Percentiles rank a stretch among this genome's conserved stretches.
Evolutionary conservation across 2,113 vertebrate genomes (phyloP).

Genomic region (Pituophis catenifer): DNA sequence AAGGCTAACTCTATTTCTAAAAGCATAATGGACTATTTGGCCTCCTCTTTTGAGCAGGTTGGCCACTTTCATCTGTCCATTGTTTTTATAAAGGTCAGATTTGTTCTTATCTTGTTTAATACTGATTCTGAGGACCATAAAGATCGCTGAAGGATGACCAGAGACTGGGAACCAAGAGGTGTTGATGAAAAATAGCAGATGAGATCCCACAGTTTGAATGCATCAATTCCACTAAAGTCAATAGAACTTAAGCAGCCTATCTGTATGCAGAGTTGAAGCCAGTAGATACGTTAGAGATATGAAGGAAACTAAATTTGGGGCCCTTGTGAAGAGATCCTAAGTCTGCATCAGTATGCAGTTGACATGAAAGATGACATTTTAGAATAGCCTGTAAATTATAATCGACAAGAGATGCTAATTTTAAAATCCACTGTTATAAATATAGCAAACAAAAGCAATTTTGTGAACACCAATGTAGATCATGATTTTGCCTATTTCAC

Average conservation of each 20-base stretch:
- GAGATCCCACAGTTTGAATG: background rate
- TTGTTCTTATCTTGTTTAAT: background rate
- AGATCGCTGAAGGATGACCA: conserved; percentile 6
- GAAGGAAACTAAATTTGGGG: background rate
- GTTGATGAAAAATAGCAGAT: conserved; percentile 21
- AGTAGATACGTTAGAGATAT: background rate
- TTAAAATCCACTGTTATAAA: background rate
- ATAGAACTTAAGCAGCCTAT: conserved; percentile 13
- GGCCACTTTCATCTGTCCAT: background rate
- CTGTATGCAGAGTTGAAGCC: background rate
- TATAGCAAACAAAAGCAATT: background rate
- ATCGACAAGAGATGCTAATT: background rate
- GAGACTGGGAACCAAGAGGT: background rate
- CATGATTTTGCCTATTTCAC: background rate
- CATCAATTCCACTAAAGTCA: background rate
- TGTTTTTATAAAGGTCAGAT: background rate
- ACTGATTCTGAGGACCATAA: background rate
- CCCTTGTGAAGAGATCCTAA: background rate
- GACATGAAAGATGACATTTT: background rate
- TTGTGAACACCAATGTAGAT: background rate
- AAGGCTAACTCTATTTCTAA: background rate
- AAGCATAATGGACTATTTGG: background rate
- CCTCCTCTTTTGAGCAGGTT: background rate
- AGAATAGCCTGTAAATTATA: background rate
- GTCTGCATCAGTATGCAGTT: background rate